phyloP scores from a whole-genome alignment of 2,888 invertebrate species.

The Erannis defoliaria region DNA sequence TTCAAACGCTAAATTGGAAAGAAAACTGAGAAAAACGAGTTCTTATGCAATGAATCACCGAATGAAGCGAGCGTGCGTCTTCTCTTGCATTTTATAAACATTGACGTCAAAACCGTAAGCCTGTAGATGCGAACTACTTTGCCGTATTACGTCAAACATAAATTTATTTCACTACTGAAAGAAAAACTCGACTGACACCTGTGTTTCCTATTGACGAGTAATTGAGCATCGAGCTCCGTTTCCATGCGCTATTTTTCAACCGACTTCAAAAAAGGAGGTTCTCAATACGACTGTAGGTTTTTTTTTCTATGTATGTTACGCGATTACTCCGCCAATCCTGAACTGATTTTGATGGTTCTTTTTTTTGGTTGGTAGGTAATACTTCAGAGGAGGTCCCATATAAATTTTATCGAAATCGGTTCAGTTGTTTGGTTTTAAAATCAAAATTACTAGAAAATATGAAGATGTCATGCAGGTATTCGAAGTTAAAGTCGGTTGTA shows the following conservation, averaged over 20 bases:
- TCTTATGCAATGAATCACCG: conserved; percentile 62
- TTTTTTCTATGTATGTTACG: no score
- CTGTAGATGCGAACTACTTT: conserved; percentile 55
- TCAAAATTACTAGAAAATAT: no score
- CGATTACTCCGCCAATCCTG: no score
- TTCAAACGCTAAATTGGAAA: conserved; percentile 45
- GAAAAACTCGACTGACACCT: conserved; percentile 37
- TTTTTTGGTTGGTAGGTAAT: no score
- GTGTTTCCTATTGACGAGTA: conserved; percentile 23
- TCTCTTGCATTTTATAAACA: conserved; percentile 65
- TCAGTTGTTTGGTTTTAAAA: no score
- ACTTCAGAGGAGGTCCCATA: no score
- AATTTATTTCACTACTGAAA: conserved; percentile 35
- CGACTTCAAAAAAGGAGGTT: no score
- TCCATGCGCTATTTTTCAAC: not conserved
- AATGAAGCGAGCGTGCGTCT: conserved; percentile 49
- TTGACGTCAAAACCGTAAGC: conserved; percentile 68
- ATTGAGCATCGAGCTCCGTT: not conserved
- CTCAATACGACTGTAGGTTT: no score
- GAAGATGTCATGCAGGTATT: no score
- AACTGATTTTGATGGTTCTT: no score
- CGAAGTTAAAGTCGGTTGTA: no score
- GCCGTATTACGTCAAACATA: conserved; percentile 54
- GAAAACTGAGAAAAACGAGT: conserved; percentile 49
- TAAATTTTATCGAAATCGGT: no score